phyloP scores from a whole-genome alignment of 2,113 vertebrate genomes.

The Petrocephalus zakoni region DNA sequence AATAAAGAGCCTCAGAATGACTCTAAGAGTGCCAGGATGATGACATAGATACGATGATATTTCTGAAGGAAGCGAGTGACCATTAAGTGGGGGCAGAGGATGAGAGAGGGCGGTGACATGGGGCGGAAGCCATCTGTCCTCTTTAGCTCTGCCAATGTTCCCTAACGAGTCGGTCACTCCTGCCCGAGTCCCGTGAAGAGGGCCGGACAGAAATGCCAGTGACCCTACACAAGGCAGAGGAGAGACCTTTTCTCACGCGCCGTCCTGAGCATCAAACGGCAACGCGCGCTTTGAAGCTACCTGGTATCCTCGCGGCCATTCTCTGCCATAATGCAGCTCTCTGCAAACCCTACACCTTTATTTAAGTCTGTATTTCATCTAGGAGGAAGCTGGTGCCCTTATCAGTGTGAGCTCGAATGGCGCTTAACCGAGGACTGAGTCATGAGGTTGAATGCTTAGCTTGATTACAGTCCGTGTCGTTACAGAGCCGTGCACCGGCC shows the following conservation, averaged over 20 bases:
- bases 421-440: not conserved
- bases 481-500: not conserved
- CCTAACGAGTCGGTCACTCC: constrained; percentile 2
- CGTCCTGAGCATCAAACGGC: not conserved
- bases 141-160: not conserved
- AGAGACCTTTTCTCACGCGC: not conserved
- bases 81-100: not conserved
- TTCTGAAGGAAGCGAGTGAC: not conserved
- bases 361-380: not conserved
- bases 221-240: not conserved
- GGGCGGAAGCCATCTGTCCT: not conserved
- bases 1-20: not conserved
- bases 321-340: not conserved
- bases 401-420: not conserved
- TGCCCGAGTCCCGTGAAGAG: not conserved
- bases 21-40: not conserved
- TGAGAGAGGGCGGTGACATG: not conserved
- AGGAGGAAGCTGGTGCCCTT: not conserved
- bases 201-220: not conserved
- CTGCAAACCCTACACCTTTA: not conserved
- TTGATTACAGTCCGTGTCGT: not conserved
- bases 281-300: not conserved
- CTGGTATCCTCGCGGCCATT: not conserved
- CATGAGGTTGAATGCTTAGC: not conserved
- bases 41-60: not conserved